Conservation (phyloP, 2,113 vertebrate genomes). For the Heterotilapia buettikoferi region DNA sequence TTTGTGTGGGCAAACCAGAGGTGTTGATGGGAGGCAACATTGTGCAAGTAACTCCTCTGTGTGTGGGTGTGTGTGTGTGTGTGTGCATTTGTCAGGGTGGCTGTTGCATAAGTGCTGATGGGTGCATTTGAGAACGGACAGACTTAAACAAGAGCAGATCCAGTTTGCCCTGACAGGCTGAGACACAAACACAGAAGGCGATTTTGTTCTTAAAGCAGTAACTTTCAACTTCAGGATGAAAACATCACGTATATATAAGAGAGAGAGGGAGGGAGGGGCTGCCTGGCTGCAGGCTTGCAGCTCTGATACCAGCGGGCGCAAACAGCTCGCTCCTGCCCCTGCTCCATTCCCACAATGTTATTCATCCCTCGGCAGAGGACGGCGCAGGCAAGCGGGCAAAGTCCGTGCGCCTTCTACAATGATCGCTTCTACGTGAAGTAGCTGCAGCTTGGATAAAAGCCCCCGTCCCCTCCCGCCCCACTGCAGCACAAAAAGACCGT, state of each 20-base stretch:
- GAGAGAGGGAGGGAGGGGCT: neutral
- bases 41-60: neutral
- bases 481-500: neutral
- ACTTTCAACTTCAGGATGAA: neutral
- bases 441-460: neutral
- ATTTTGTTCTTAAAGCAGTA: neutral
- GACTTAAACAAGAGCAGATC: constrained; percentile 18
- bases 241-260: neutral
- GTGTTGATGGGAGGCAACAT: neutral
- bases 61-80: neutral
- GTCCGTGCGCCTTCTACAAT: constrained; percentile 1
- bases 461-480: neutral
- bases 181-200: constrained; percentile 10
- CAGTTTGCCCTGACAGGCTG: constrained; percentile 22
- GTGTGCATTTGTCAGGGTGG: neutral
- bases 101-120: constrained; percentile 32
- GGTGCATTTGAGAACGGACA: constrained; percentile 32
- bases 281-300: neutral
- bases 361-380: constrained; percentile 1
- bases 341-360: neutral
- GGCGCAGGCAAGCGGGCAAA: neutral
- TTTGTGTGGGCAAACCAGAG: neutral
- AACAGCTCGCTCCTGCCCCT: constrained; percentile 1
- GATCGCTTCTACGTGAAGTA: neutral
- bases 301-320: neutral